A percentile compares a stretch with the other conserved stretches of the same genome.
phyloP scores from a whole-genome alignment of 1,140 invertebrate species.

The Carposina sasakii region DNA sequence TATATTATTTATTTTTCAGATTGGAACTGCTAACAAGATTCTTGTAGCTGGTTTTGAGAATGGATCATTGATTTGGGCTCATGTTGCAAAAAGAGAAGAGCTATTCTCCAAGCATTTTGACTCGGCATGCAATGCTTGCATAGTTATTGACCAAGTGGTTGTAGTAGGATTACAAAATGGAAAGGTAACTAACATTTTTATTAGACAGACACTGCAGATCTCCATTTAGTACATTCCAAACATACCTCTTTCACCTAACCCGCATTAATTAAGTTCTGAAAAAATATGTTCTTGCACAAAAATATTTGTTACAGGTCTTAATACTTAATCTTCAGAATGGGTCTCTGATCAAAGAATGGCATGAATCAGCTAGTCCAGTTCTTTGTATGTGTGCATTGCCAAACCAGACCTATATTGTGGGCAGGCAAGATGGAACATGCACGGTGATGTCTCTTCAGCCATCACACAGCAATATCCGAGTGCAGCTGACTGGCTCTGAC shows the following conservation, averaged over 20 bases:
- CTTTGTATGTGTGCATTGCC: constrained; percentile 48
- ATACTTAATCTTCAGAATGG: constrained; percentile 44
- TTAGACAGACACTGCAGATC: no score
- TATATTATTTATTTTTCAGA: constrained; percentile 62
- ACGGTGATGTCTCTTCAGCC: constrained; percentile 55
- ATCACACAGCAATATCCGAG: constrained; percentile 48
- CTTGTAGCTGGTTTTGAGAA: constrained; percentile 78
- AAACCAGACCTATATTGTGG: constrained; percentile 62
- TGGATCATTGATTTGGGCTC: constrained; percentile 73
- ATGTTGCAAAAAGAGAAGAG: constrained; percentile 72
- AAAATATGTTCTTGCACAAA: no score
- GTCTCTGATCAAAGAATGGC: constrained; percentile 44
- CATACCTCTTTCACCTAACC: no score
- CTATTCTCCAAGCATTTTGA: constrained; percentile 54
- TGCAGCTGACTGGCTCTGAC: constrained; percentile 79
- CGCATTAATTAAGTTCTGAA: no score
- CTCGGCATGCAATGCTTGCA: constrained; percentile 72
- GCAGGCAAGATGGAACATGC: constrained; percentile 76
- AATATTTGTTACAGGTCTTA: constrained; percentile 49
- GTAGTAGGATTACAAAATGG: constrained; percentile 73
- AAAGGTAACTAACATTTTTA: constrained; percentile 60
- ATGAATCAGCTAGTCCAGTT: constrained; percentile 69
- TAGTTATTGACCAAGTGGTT: constrained; percentile 47
- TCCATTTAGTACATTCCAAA: no score
- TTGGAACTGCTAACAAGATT: constrained; percentile 79